Evolutionary conservation across 2,888 invertebrate genomes (phyloP).

Genomic region (Drosophila falleni): DNA sequence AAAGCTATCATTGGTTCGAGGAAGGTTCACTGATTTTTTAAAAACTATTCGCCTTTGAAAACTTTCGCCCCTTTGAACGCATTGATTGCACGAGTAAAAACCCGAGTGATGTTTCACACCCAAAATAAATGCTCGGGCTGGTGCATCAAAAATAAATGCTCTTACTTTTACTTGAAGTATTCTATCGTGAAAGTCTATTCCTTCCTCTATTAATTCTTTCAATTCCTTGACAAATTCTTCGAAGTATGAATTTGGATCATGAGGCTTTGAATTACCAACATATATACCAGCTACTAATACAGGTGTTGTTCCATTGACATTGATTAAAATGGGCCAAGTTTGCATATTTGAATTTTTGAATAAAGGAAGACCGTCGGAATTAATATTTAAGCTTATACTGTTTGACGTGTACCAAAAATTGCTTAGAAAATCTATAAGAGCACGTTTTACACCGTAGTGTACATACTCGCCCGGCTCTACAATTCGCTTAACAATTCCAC

Average conservation of each 20-base stretch:
- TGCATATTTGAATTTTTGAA: background rate
- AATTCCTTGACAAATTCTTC: background rate
- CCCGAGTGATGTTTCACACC: background rate
- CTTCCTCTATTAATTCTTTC: background rate
- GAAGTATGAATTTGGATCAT: background rate
- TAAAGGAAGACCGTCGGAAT: background rate
- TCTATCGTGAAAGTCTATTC: background rate
- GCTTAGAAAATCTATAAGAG: background rate
- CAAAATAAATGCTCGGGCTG: background rate
- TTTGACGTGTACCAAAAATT: background rate
- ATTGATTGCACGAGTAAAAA: background rate
- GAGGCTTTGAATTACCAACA: background rate
- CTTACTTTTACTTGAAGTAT: background rate
- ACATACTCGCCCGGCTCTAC: background rate
- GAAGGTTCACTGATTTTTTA: background rate
- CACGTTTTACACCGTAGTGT: background rate
- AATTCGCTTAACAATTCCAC: too few relatives aligned
- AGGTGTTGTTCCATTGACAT: background rate
- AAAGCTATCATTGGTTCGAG: too few relatives aligned
- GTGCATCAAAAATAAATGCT: background rate
- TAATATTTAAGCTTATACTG: background rate
- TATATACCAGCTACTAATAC: background rate
- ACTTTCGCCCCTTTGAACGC: background rate
- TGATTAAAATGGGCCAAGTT: constrained; percentile 1
- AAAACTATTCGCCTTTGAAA: background rate